A percentile compares a stretch with the other conserved stretches of the same genome.
Evolutionary conservation across 2,113 vertebrate species (phyloP).

Genomic region (Cephalopterus ornatus): DNA sequence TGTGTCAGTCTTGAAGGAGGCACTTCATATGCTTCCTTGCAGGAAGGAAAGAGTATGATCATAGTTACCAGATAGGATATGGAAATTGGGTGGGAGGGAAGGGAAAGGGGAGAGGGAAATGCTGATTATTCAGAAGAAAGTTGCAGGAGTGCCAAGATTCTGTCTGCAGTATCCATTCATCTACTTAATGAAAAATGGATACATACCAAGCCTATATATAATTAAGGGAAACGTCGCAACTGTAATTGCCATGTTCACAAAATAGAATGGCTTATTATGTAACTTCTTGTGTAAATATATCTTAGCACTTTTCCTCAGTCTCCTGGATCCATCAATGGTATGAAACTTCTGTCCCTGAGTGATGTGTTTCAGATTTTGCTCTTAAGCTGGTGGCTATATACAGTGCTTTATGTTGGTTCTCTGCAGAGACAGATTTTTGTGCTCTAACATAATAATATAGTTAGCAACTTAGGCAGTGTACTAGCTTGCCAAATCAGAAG

Average conservation of each 20-base stretch:
- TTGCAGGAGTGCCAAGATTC: not conserved
- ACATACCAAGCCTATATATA: not conserved
- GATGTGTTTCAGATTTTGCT: not conserved
- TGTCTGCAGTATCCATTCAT: not conserved
- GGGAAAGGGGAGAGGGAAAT: conserved; percentile 17
- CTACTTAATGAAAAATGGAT: conserved; percentile 45
- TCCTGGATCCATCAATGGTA: not conserved
- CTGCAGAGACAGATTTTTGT: not conserved
- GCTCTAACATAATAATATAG: not conserved
- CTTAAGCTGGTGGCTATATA: not conserved
- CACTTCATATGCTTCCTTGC: conserved; percentile 18
- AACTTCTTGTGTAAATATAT: not conserved
- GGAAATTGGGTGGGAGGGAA: conserved; percentile 14
- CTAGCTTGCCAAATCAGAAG: not conserved
- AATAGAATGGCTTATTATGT: conserved; percentile 3
- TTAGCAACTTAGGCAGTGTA: not conserved
- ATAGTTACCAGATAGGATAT: conserved; percentile 10
- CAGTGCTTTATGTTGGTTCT: not conserved
- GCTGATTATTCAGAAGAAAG: conserved; percentile 15
- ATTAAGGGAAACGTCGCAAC: conserved; percentile 4
- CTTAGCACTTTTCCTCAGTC: not conserved
- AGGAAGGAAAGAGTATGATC: conserved; percentile 22
- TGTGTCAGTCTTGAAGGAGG: conserved; percentile 53
- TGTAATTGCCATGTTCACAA: conserved; percentile 20
- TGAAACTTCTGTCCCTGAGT: not conserved